phyloP scores from a whole-genome alignment of 2,888 invertebrate species.

The Tuta absoluta region DNA sequence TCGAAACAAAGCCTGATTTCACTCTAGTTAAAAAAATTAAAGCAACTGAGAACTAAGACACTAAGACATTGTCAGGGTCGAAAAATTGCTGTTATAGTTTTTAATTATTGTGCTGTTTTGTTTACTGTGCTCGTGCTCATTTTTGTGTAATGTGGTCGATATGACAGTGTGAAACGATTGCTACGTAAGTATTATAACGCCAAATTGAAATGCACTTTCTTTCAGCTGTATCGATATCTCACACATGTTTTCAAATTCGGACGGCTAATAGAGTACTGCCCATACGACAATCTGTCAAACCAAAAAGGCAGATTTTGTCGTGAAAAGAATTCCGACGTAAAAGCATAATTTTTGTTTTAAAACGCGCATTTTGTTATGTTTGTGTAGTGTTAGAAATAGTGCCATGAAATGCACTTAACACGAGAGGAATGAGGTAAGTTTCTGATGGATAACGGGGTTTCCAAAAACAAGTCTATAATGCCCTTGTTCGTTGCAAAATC shows the following conservation, averaged over 20 bases:
- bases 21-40: constrained; percentile 47
- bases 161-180: constrained; percentile 75
- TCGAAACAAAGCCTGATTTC: constrained; percentile 56
- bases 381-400: constrained; percentile 53
- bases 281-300: constrained; percentile 50
- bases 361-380: constrained; percentile 60
- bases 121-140: constrained; percentile 45
- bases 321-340: constrained; percentile 65
- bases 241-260: constrained; percentile 44
- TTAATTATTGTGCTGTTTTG: constrained; percentile 44
- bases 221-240: background rate
- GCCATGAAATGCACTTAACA: constrained; percentile 56
- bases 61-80: constrained; percentile 49
- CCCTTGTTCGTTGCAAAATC: constrained; percentile 77
- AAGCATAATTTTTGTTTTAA: constrained; percentile 55
- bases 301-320: constrained; percentile 43
- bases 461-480: constrained; percentile 66
- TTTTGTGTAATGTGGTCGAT: constrained; percentile 74
- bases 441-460: constrained; percentile 38
- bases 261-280: constrained; percentile 44
- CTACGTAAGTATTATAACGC: constrained; percentile 75
- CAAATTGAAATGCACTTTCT: constrained; percentile 44
- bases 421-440: constrained; percentile 52
- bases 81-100: constrained; percentile 37
- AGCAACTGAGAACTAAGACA: constrained; percentile 43